These are phyloP conservation scores for Sialis lutaria DNA, from an alignment of 2,888 invertebrate genomes.

Conservation along the genomic window DNA sequence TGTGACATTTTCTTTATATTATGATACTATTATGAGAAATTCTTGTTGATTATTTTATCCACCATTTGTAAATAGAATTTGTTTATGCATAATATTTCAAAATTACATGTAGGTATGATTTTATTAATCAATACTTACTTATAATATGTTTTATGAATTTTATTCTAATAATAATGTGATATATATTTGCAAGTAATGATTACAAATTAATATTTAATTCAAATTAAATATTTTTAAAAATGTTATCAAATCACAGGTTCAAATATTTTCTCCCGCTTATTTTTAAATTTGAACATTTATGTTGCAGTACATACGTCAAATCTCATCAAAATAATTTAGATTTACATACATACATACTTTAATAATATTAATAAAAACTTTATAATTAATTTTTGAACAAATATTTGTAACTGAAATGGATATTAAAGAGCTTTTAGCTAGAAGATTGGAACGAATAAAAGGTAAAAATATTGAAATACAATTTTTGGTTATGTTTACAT, in stretches of 20 bases:
- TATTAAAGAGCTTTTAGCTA: slow-evolving; percentile 30
- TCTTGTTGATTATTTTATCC: too few species aligned
- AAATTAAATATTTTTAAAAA: not conserved
- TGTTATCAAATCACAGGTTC: too few species aligned
- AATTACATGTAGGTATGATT: too few species aligned
- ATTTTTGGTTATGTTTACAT: slow-evolving; percentile 22
- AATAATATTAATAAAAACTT: too few species aligned
- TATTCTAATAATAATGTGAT: not conserved
- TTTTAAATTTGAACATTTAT: not conserved
- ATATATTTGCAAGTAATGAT: not conserved
- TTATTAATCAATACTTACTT: not conserved
- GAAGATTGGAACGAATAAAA: slow-evolving; percentile 31
- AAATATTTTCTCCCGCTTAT: not conserved
- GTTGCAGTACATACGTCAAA: too few species aligned
- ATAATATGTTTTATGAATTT: not conserved
- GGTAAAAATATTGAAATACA: slow-evolving; percentile 19
- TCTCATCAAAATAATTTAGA: too few species aligned
- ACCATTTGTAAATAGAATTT: too few species aligned
- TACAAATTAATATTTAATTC: not conserved
- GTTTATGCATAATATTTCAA: too few species aligned
- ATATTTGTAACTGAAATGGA: slow-evolving; percentile 15
- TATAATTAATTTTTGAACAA: too few species aligned
- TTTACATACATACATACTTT: too few species aligned
- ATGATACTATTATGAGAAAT: not conserved
- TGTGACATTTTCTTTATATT: not conserved